Evolutionary conservation across 2,888 invertebrate species (phyloP), one percentile per base, ranked within the genome.

Genomic region (Mylabris sibirica): DNA sequence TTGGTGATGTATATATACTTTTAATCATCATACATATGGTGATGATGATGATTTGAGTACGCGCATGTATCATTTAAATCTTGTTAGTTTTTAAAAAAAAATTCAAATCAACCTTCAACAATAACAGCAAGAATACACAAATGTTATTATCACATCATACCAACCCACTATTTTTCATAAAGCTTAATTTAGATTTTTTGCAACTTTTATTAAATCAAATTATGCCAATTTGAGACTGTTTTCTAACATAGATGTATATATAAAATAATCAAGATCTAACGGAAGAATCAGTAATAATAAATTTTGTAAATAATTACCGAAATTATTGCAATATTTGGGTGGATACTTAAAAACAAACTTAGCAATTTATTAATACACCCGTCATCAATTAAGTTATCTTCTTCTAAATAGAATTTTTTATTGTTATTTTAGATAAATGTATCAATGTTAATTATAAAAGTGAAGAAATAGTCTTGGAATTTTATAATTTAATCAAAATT

Each of bases 1-100:
- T 70, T 65, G 64, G 59, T 41, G 70, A 70, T 65, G 70, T 66
- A 63, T 65, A 68, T 68, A 64, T 63, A 69, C 64, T 8, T 53
- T 64, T 69, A 69, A 69, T 66, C 66, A 69, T 64, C 57, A 49
- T 41, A 38, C 61, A 60, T 64, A 64, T 69, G 65, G 64, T 70
- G 64, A 57, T 60, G 11, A 26, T 61, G 20, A 24, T 59, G 66
- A 61, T 60, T 59, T 59, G 38, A 63, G 62, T 59, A 38, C 61
- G 61, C 61, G 35, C 61, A 63, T 65, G 57, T 24, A 57, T 57
- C 57, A 57, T 57, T 57, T 24, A 57, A 57, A 6, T 57, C 57
- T 57, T 57, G 24, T 53, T 61, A 11, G 60, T 65, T 68, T 65
- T 68, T n/a, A n/a, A 2, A 22, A 57, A 49, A 49, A 49, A 4